These are phyloP conservation scores for Netelia melanura DNA, from an alignment of 2,888 invertebrate species.

Conservation along the genomic window DNA sequence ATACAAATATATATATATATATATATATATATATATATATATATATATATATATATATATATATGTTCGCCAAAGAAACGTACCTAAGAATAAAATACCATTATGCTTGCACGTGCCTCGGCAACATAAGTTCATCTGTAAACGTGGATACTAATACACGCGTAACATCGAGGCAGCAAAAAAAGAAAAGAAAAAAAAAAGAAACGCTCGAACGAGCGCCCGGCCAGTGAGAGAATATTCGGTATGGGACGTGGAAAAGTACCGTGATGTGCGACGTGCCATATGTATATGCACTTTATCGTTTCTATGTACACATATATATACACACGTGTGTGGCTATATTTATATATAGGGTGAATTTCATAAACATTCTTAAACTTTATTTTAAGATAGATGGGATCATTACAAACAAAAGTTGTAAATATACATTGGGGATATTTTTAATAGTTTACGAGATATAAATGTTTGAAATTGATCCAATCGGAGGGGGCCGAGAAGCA, in stretches of 20 bases:
- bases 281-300: neutral
- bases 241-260: conserved; percentile 19
- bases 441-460: too few species aligned
- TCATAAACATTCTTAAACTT: too few species aligned
- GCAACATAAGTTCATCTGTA: conserved; percentile 18
- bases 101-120: conserved; percentile 15
- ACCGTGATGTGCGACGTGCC: conserved; percentile 10
- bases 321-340: neutral
- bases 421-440: too few species aligned
- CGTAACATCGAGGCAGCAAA: neutral
- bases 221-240: neutral
- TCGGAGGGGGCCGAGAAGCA: too few species aligned
- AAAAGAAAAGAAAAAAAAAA: neutral
- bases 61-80: neutral
- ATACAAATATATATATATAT: neutral
- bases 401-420: too few species aligned
- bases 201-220: neutral
- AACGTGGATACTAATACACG: neutral
- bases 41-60: neutral
- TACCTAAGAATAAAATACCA: conserved; percentile 6
- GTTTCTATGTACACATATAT: neutral
- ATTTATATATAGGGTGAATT: neutral
- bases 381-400: too few species aligned
- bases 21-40: neutral
- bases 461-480: too few species aligned